A percentile compares a stretch with the other conserved stretches of the same genome.
phyloP scores from a whole-genome alignment of 2,797 vertebrate species.

The Falco novaeseelandiae region DNA sequence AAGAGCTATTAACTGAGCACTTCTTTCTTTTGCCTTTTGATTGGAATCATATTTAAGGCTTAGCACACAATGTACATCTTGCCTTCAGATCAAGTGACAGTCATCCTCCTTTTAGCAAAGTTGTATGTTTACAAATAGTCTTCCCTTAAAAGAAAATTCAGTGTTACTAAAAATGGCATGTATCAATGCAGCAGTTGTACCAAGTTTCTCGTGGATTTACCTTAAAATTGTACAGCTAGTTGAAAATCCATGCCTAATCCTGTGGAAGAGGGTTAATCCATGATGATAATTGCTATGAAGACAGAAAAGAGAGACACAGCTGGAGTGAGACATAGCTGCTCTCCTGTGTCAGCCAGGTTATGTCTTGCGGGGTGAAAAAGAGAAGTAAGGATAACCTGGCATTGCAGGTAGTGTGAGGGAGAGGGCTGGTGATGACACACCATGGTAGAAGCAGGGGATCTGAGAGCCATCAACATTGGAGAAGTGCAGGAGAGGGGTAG shows the following conservation, averaged over 20 bases:
- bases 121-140: neutral
- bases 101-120: neutral
- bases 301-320: neutral
- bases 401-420: neutral
- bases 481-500: neutral
- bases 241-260: neutral
- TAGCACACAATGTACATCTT: neutral
- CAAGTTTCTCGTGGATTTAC: neutral
- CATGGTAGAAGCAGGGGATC: neutral
- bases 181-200: neutral
- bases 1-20: neutral
- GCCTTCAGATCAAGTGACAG: neutral
- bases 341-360: neutral
- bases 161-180: neutral
- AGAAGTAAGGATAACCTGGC: neutral
- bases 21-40: neutral
- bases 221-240: neutral
- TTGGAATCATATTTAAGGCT: neutral
- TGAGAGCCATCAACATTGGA: neutral
- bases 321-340: neutral
- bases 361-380: neutral
- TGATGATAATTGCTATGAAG: neutral
- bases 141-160: neutral
- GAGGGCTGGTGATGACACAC: neutral
- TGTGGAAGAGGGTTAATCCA: neutral